Conservation (phyloP, 2,113 vertebrate species). For the Bufo gargarizans region DNA sequence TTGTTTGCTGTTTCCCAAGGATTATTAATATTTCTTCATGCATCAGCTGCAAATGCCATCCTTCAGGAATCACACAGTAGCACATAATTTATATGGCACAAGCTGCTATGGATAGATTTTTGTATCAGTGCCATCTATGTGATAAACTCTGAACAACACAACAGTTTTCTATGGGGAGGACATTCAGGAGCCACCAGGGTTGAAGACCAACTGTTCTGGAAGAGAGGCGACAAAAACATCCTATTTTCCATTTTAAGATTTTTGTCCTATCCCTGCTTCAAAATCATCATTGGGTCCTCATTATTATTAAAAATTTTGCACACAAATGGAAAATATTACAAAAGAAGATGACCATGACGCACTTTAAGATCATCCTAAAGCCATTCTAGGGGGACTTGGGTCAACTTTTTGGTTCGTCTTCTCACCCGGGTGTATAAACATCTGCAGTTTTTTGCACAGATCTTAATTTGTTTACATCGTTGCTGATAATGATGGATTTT, state of each 20-base stretch:
- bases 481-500: slow-evolving; percentile 61
- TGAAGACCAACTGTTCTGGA: slow-evolving; percentile 32
- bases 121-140: slow-evolving; percentile 61
- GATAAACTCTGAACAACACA: slow-evolving; percentile 45
- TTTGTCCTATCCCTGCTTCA: neutral
- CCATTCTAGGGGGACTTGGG: neutral
- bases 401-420: slow-evolving; percentile 3
- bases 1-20: slow-evolving; percentile 40
- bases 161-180: slow-evolving; percentile 41
- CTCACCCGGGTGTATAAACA: slow-evolving; percentile 37
- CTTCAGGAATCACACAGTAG: neutral
- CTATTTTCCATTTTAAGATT: slow-evolving; percentile 41
- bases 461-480: slow-evolving; percentile 58
- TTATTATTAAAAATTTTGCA: slow-evolving; percentile 44
- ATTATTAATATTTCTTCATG: slow-evolving; percentile 23
- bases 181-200: slow-evolving; percentile 14
- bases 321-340: slow-evolving; percentile 17
- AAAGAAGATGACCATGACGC: slow-evolving; percentile 14
- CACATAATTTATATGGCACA: slow-evolving; percentile 40
- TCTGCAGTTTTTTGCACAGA: slow-evolving; percentile 53
- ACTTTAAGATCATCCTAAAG: slow-evolving; percentile 13
- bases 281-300: slow-evolving; percentile 7
- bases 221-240: neutral
- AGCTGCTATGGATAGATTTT: slow-evolving; percentile 46
- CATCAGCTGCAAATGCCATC: neutral